These are phyloP conservation scores for Rapana venosa DNA, from an alignment of 2,888 invertebrate genomes.

Conservation along the genomic window DNA sequence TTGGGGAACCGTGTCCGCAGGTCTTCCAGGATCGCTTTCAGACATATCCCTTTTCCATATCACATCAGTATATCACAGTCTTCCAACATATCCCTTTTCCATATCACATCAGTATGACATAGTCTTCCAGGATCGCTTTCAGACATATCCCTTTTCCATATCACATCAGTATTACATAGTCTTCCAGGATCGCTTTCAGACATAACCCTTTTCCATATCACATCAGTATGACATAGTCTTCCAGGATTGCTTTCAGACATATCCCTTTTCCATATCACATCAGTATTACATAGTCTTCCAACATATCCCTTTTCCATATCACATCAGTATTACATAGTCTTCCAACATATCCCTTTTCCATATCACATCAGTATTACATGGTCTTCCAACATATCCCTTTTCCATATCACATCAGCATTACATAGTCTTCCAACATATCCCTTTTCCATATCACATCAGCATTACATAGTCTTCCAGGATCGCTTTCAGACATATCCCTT, in stretches of 20 bases:
- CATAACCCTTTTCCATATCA: background rate
- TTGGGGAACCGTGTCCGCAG: conserved; percentile 87
- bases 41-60: conserved; percentile 9
- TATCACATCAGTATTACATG: background rate
- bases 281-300: background rate
- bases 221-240: background rate
- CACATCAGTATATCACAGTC: background rate
- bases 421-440: background rate
- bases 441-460: background rate
- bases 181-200: background rate
- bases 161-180: background rate
- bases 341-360: background rate
- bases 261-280: background rate
- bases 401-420: background rate
- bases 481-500: no score
- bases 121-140: background rate
- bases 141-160: background rate
- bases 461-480: background rate
- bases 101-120: background rate
- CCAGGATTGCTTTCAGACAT: conserved; percentile 24
- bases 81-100: conserved; percentile 22
- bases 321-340: background rate
- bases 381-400: background rate
- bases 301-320: background rate
- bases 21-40: conserved; percentile 46